Conservation (phyloP, 2,113 vertebrate genomes). For the Oreochromis tanganicae region DNA sequence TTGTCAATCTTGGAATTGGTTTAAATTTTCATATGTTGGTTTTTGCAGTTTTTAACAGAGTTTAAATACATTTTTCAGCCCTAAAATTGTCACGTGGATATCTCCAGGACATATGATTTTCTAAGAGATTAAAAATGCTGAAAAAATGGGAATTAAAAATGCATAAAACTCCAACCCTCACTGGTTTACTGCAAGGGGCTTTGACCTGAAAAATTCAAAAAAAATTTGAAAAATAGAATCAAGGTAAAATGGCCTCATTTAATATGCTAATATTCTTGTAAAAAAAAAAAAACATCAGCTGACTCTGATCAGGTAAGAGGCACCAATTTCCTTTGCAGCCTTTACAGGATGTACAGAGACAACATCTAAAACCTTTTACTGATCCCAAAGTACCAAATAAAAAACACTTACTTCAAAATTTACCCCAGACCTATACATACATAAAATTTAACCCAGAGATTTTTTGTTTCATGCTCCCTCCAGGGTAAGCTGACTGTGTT, state of each 20-base stretch:
- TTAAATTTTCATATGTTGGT: not conserved
- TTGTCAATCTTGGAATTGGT: not conserved
- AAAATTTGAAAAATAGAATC: not conserved
- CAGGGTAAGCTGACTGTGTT: not conserved
- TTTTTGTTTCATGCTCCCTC: not conserved
- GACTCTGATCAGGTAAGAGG: not conserved
- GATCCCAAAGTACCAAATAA: not conserved
- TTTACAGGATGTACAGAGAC: not conserved
- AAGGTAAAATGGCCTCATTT: not conserved
- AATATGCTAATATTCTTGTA: not conserved
- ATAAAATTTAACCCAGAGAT: not conserved
- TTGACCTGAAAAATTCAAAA: not conserved
- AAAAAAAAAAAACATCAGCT: not conserved
- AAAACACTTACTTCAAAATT: not conserved
- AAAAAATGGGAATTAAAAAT: not conserved
- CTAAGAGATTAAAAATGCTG: not conserved
- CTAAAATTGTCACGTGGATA: not conserved
- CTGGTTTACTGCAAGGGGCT: not conserved
- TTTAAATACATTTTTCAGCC: not conserved
- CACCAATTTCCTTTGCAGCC: not conserved
- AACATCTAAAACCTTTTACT: not conserved
- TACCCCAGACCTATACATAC: not conserved
- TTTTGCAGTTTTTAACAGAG: not conserved
- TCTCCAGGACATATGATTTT: not conserved
- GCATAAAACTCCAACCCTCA: not conserved